Evolutionary conservation across 2,888 invertebrate genomes (phyloP), one percentile per base, ranked within the genome.

Genomic region (Noctua janthina): DNA sequence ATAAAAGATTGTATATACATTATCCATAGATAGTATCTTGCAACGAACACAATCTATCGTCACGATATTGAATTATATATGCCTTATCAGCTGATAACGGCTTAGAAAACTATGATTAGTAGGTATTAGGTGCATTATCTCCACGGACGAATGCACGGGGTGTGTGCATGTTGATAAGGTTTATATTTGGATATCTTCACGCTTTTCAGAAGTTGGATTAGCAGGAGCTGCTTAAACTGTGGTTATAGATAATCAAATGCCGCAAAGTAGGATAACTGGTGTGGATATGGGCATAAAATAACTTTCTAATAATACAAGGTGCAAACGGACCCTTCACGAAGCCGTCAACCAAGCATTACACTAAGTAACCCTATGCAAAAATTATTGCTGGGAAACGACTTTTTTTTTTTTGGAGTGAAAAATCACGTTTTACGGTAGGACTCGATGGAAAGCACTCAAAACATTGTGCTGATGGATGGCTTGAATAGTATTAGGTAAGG

Each of bases 101-200:
- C n/a, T 89, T 88, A 88, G 88, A 88, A 86, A 88, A 88, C 88
- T 88, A 88, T 88, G 84, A 88, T 88, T 88, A 89, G 78, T 76
- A 56, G 79, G 88, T 81, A 82, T 88, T 88, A 88, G 86, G 76
- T 88, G 88, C 88, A 88, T 84, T 89, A 88, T 88, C 88, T 77
- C 43, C 76, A 82, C 76, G 88, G 83, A 78, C 81, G 78, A 10
- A 51, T 88, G 88, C 88, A 86, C 89, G 86, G 71, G 69, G 59
- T 56, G 43, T 79, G 80, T 86, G 86, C 86, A 89, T 89, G 81
- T n/a, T 67, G 81, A 88, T 88, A 85, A 80, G 59, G 10, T 0
- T 13, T 68, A 8, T 76, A 62, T 81, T 78, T 68, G 51, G 62
- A 51, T 64, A 72, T 59, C 6, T 76, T 59, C 43, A 74, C 62